Conservation (phyloP, 2,888 invertebrate genomes). For the Mesoligia furuncula region DNA sequence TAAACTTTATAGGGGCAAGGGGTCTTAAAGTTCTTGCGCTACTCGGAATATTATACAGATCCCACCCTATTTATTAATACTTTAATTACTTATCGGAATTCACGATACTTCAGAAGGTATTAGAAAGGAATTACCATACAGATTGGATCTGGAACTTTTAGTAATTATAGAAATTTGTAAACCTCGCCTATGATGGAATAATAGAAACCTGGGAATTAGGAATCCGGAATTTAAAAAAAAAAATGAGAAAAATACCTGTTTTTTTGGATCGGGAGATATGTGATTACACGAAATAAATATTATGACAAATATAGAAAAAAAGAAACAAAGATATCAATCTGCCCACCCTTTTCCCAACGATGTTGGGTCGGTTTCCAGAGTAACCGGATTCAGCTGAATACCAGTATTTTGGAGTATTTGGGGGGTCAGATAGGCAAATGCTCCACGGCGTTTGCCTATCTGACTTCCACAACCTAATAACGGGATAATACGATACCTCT, state of each 20-base stretch:
- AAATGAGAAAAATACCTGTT: not conserved
- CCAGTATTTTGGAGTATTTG: no score
- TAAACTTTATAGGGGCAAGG: no score
- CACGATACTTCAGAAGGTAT: not conserved
- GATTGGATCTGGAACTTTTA: not conserved
- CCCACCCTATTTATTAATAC: not conserved
- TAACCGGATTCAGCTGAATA: no score
- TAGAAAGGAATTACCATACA: not conserved
- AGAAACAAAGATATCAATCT: no score
- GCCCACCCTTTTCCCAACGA: no score
- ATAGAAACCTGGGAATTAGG: not conserved
- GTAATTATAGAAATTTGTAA: not conserved
- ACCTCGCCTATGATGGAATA: not conserved
- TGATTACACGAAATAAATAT: no score
- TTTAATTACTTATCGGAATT: not conserved
- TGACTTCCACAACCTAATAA: no score
- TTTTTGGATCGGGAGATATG: not conserved
- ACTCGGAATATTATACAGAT: not conserved
- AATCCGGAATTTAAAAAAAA: not conserved
- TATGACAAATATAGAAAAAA: no score
- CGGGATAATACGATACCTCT: no score
- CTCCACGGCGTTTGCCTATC: no score
- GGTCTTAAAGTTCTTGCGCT: not conserved
- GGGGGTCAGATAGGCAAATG: no score
- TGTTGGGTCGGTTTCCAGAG: no score